A percentile compares a stretch with the other conserved stretches of the same genome.
phyloP scores from a whole-genome alignment of 2,888 invertebrate genomes.

The Disparrhopalites patrizii region DNA sequence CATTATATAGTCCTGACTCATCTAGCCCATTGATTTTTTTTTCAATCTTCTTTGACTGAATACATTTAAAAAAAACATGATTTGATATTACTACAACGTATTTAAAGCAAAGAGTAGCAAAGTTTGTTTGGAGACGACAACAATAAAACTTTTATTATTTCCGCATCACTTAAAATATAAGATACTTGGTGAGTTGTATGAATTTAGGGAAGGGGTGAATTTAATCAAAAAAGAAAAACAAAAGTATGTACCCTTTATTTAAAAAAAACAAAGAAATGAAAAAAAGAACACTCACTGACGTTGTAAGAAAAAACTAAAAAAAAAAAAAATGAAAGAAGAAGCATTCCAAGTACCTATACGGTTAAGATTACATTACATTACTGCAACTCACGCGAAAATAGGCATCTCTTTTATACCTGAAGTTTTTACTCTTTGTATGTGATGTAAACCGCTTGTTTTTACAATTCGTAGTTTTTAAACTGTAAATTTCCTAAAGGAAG shows the following conservation, averaged over 20 bases:
- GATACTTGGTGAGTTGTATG: no score
- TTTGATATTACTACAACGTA: constrained; percentile 19
- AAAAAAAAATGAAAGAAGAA: no score
- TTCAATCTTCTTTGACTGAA: constrained; percentile 14
- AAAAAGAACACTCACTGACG: no score
- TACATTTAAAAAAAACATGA: constrained; percentile 7
- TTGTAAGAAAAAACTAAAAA: no score
- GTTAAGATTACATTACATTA: constrained; percentile 2
- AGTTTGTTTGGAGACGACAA: background rate
- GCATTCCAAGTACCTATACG: constrained; percentile 24
- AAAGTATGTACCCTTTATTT: background rate
- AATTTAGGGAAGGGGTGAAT: no score
- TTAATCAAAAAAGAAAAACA: background rate
- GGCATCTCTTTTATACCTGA: constrained; percentile 35
- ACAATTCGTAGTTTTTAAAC: constrained; percentile 30
- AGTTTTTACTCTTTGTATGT: constrained; percentile 37
- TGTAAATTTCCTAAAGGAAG: constrained; percentile 20
- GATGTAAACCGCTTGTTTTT: constrained; percentile 36
- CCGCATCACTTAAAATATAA: background rate
- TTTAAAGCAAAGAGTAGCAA: constrained; percentile 3
- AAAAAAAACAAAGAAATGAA: background rate
- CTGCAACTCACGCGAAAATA: constrained; percentile 14
- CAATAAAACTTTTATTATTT: background rate
- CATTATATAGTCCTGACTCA: no score
- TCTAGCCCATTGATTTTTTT: background rate